Percentiles rank a stretch among this genome's conserved stretches.
Evolutionary conservation across 2,888 invertebrate genomes (phyloP).

Genomic region (Drosophila kambysellisi): DNA sequence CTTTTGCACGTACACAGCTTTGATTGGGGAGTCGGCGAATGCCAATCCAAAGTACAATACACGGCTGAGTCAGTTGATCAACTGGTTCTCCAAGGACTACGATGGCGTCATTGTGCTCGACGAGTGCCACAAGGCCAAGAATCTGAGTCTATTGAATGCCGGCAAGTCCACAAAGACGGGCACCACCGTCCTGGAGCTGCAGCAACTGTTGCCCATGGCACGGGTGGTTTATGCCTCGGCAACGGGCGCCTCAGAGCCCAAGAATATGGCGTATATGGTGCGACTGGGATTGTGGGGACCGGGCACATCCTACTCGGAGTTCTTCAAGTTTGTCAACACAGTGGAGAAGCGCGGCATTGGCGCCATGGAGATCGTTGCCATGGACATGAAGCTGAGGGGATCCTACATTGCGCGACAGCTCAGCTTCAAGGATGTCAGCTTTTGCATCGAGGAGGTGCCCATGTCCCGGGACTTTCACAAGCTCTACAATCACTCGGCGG

Average conservation of each 20-base stretch:
- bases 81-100: conserved; percentile 97
- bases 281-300: conserved; percentile 98
- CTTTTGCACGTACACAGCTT: conserved; percentile 98
- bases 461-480: conserved; percentile 93
- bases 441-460: conserved; percentile 98
- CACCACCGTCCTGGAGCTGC: conserved; percentile 96
- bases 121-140: conserved; percentile 99
- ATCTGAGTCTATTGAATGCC: conserved; percentile 97
- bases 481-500: conserved; percentile 96
- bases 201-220: conserved; percentile 96
- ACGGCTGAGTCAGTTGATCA: conserved; percentile 96
- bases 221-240: conserved; percentile 98
- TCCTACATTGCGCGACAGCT: conserved; percentile 99
- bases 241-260: conserved; percentile 98
- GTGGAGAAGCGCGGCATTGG: conserved; percentile 99
- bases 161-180: conserved; percentile 99
- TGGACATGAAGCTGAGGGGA: conserved; percentile 99
- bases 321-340: conserved; percentile 97
- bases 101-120: conserved; percentile 98
- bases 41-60: conserved; percentile 90
- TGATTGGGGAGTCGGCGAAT: conserved; percentile 98
- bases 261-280: conserved; percentile 99
- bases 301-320: conserved; percentile 97
- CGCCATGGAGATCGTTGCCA: conserved; percentile 99
- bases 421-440: conserved; percentile 98